Evolutionary conservation across 30 jellyfish, hydroid and myxozoan genomes (phyloP).

Genomic region (Mastigias papua): DNA sequence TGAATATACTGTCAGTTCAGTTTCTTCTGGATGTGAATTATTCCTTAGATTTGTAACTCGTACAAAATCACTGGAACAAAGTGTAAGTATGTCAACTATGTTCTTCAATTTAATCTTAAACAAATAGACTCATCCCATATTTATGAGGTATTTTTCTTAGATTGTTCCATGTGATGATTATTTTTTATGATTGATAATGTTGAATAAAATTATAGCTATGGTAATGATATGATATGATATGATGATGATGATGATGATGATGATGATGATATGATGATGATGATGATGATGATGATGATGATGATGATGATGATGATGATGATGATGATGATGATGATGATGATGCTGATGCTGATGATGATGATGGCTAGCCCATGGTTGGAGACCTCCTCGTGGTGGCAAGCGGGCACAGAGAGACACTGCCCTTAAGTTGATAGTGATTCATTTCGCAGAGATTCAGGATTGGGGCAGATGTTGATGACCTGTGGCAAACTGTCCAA

Average conservation of each 20-base stretch:
- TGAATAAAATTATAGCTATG: not conserved
- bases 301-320: not conserved
- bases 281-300: not conserved
- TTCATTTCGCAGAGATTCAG: no score
- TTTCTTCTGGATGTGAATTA: constrained; percentile 97
- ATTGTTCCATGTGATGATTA: not conserved
- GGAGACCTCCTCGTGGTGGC: no score
- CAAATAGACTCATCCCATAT: not conserved
- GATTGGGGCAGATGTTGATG: no score
- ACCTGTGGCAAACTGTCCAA: no score
- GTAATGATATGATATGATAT: not conserved
- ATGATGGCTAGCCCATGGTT: no score
- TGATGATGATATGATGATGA: no score
- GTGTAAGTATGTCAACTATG: constrained; percentile 21
- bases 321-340: not conserved
- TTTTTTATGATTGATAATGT: not conserved
- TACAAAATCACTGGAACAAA: constrained; percentile 78
- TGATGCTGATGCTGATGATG: no score
- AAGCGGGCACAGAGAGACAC: no score
- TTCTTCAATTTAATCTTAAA: not conserved
- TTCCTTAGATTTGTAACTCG: constrained; percentile 84
- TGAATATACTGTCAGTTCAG: constrained; percentile 79
- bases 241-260: no score
- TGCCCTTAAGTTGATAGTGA: no score
- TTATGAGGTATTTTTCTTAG: not conserved